These are phyloP conservation scores for Platycercus adscitus DNA, from an alignment of 2,113 vertebrate genomes.

Conservation along the genomic window DNA sequence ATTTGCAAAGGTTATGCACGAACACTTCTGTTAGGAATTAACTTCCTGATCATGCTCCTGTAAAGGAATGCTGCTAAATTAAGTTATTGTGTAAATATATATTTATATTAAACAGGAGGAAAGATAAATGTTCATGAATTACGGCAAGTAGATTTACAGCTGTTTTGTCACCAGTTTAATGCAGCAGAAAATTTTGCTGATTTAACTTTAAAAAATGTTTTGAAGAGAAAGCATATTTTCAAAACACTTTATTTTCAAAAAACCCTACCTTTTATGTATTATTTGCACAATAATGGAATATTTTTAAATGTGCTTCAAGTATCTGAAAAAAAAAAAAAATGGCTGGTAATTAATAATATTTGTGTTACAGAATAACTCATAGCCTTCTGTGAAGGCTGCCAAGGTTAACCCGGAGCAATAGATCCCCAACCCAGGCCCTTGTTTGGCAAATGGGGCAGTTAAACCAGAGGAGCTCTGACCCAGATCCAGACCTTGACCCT, in stretches of 20 bases:
- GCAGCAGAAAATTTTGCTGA: background rate
- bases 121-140: background rate
- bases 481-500: background rate
- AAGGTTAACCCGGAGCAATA: background rate
- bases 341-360: background rate
- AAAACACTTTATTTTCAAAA: background rate
- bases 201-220: conserved; percentile 11
- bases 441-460: rapidly evolving
- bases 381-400: background rate
- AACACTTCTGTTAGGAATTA: background rate
- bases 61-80: background rate
- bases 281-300: background rate
- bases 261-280: background rate
- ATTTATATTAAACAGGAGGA: conserved; percentile 5
- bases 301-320: background rate
- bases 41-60: background rate
- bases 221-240: background rate
- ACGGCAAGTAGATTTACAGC: background rate
- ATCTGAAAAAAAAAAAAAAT: background rate
- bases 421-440: background rate
- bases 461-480: background rate
- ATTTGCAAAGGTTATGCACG: background rate
- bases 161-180: background rate
- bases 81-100: background rate
- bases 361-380: background rate